Evolutionary conservation across 2,797 vertebrate species (phyloP).

Genomic region (Characodon lateralis): DNA sequence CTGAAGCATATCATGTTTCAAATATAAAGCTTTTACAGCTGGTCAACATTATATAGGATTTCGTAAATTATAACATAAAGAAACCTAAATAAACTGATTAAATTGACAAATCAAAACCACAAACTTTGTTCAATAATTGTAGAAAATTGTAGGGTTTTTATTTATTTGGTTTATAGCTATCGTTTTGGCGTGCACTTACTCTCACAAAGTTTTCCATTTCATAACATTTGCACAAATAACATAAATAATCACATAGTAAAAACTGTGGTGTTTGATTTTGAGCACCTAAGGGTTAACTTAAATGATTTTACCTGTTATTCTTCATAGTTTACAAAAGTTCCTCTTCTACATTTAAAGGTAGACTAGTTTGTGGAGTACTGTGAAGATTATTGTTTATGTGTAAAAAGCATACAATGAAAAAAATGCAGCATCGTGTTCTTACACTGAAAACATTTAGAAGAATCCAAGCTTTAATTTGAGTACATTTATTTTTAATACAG

Average conservation of each 20-base stretch:
- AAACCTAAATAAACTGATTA: constrained; percentile 8
- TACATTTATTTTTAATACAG: neutral
- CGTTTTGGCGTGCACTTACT: neutral
- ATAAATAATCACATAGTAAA: neutral
- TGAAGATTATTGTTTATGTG: neutral
- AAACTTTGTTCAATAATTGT: neutral
- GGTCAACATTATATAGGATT: neutral
- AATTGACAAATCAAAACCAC: constrained; percentile 1
- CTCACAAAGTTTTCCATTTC: neutral
- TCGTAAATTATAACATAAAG: neutral
- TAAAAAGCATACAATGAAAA: neutral
- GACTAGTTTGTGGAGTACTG: neutral
- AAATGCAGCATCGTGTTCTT: neutral
- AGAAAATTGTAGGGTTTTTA: neutral
- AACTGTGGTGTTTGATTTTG: neutral
- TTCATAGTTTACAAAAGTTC: neutral
- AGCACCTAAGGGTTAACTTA: neutral
- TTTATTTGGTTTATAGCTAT: neutral
- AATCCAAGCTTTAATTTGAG: neutral
- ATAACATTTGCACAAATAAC: neutral
- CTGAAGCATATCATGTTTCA: constrained; percentile 6
- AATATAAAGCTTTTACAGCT: neutral
- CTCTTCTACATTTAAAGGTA: neutral
- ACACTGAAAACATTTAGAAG: neutral
- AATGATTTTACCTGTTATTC: neutral